These are phyloP conservation scores for Crocuta crocuta DNA, from an alignment of 2,113 vertebrate species.

Conservation along the genomic window DNA sequence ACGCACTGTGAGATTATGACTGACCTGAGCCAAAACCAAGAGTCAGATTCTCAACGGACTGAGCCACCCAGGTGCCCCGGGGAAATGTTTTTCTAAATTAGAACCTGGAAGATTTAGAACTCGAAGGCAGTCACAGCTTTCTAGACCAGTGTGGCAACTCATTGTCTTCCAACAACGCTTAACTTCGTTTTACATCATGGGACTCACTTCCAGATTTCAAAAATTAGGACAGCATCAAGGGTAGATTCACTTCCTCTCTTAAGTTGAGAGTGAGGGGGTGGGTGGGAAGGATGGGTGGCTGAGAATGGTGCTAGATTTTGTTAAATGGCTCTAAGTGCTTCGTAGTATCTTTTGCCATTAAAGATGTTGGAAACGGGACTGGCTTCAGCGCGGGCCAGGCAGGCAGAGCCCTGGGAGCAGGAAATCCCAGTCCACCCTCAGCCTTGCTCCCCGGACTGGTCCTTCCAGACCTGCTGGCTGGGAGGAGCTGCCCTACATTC, in stretches of 20 bases:
- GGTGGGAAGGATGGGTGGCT: neutral
- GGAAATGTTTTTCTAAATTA: neutral
- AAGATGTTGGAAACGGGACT: neutral
- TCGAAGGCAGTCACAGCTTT: neutral
- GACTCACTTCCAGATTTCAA: slow-evolving; percentile 65
- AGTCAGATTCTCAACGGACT: no score
- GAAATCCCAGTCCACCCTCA: neutral
- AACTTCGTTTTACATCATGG: neutral
- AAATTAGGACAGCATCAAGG: neutral
- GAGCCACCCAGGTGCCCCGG: no score
- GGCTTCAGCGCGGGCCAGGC: neutral
- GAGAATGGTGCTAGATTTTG: neutral
- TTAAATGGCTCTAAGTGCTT: neutral
- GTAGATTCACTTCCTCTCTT: slow-evolving; percentile 40
- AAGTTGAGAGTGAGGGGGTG: neutral
- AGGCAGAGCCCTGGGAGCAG: neutral
- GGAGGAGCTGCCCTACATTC: slow-evolving; percentile 17
- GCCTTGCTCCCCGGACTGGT: neutral
- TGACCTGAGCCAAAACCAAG: no score
- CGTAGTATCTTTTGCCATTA: neutral
- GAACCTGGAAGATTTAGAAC: neutral
- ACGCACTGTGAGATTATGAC: no score
- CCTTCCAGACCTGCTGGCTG: neutral
- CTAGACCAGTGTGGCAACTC: neutral
- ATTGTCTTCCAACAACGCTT: neutral